Base-by-base conservation (phyloP, 1,140 invertebrate species). In the Belonocnema kinseyi region DNA sequence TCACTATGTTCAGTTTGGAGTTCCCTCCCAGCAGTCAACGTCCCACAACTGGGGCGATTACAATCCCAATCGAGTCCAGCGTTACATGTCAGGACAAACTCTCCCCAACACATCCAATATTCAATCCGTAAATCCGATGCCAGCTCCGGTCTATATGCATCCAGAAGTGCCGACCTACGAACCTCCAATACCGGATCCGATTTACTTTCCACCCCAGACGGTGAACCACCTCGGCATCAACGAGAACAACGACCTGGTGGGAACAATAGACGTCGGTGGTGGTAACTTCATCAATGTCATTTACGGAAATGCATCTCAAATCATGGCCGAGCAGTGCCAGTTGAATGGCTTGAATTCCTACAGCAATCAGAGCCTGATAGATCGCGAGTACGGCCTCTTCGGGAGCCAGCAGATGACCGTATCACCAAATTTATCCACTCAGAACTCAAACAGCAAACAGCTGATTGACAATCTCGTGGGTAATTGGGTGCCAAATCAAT, bases 401-500 rank as follows among this genome's bases (percentile, higher is more conserved):
- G 85, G 85, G 16, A 87, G 86, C 71, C 88, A 89, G 54, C 87
- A 86, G 54, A 80, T 89, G 12, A 74, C 83, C 8, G 61, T 87
- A 72, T 79, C 83, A 21, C 79, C 87, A 71, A 88, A 85, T 66
- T 26, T 76, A 73, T 80, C 80, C 21, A 84, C 71, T 71, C 87
- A 85, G 80, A 90, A 76, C 76, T 85, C 86, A 77, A 90, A 91
- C 83, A 88, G 89, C 7, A 92, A 92, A 71, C 92, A 92, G 76
- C 80, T 94, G 50, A 94, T 96, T 72, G 95, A 96, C 79, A 96
- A 96, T 90, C 91, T 96, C 17, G 93, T 96, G 13, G 95, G 94
- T n/a, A 96, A 96, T 89, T 96, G 96, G 95, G 93, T 94, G 10
- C 95, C 95, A 13, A 96, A 96, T 87, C 93, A 94, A n/a, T 94